These are phyloP conservation scores for Hippoglossus stenolepis DNA, from an alignment of 2,113 vertebrate genomes.

Conservation along the genomic window DNA sequence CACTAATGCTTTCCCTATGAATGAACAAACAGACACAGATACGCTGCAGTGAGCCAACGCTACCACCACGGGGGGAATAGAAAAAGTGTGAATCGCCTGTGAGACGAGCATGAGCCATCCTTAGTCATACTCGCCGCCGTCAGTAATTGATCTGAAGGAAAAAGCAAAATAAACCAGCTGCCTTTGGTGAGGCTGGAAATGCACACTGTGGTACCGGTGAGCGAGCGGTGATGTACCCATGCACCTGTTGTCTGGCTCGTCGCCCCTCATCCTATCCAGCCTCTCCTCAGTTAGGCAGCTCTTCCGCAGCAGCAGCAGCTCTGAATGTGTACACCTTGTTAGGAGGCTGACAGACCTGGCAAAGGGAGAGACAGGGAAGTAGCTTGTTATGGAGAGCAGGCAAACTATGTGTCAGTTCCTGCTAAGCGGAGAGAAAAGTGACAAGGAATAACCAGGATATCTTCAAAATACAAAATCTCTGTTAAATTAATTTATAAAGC, in stretches of 20 bases:
- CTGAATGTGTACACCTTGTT: slow-evolving; percentile 61
- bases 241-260: slow-evolving; percentile 63
- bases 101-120: slow-evolving; percentile 66
- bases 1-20: slow-evolving; percentile 73
- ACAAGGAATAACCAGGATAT: slow-evolving; percentile 23
- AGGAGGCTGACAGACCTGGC: slow-evolving; percentile 66
- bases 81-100: slow-evolving; percentile 60
- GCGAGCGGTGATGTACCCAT: slow-evolving; percentile 45
- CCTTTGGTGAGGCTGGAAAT: slow-evolving; percentile 55
- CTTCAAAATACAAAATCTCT: slow-evolving; percentile 2
- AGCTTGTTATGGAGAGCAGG: slow-evolving; percentile 69
- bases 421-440: slow-evolving; percentile 21
- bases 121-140: slow-evolving; percentile 60
- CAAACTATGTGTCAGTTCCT: slow-evolving; percentile 55
- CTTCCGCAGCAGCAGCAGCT: slow-evolving; percentile 49
- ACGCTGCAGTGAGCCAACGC: slow-evolving; percentile 49
- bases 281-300: slow-evolving; percentile 65
- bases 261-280: slow-evolving; percentile 60
- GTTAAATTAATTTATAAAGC: not conserved
- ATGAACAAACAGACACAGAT: slow-evolving; percentile 74
- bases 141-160: slow-evolving; percentile 59
- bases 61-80: slow-evolving; percentile 49
- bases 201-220: slow-evolving; percentile 23
- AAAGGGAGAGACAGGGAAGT: slow-evolving; percentile 52
- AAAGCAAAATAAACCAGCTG: slow-evolving; percentile 55